A percentile compares a stretch with the other conserved stretches of the same genome.
phyloP scores from a whole-genome alignment of 2,888 invertebrate species.

The Mythimna loreyi region DNA sequence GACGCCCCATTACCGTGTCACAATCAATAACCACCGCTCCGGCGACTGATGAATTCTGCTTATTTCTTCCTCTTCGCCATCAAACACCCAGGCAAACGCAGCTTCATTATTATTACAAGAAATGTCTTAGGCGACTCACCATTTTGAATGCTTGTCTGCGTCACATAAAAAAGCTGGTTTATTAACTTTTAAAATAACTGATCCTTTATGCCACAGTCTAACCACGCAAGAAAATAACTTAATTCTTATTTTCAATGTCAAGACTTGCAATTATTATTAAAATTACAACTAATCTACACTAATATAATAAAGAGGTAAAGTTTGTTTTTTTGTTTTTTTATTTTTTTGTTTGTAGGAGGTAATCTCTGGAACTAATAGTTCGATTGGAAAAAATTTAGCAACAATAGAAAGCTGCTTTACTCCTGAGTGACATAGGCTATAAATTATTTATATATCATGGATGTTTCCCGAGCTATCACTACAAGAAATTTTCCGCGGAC shows the following conservation, averaged over 20 bases:
- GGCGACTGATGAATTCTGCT: slow-evolving; percentile 78
- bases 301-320: too few relatives aligned
- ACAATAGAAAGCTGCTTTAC: too few relatives aligned
- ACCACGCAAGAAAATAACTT: slow-evolving; percentile 31
- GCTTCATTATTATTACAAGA: slow-evolving; percentile 49
- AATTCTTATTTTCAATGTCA: slow-evolving; percentile 18
- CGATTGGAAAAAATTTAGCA: too few relatives aligned
- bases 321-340: too few relatives aligned
- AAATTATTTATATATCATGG: too few relatives aligned
- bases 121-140: slow-evolving; percentile 36
- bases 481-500: too few relatives aligned
- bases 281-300: slow-evolving; percentile 20
- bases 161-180: slow-evolving; percentile 65
- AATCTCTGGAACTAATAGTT: too few relatives aligned
- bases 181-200: slow-evolving; percentile 60
- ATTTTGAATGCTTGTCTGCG: slow-evolving; percentile 53
- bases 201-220: slow-evolving; percentile 22
- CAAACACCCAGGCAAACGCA: slow-evolving; percentile 52
- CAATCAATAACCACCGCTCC: slow-evolving; percentile 83
- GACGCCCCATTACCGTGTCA: slow-evolving; percentile 82
- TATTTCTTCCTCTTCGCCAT: slow-evolving; percentile 68
- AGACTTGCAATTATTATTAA: slow-evolving; percentile 25
- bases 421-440: too few relatives aligned
- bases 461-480: too few relatives aligned
- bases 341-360: too few relatives aligned